phyloP scores from a whole-genome alignment of 2,113 vertebrate species.

The Halichoerus grypus region DNA sequence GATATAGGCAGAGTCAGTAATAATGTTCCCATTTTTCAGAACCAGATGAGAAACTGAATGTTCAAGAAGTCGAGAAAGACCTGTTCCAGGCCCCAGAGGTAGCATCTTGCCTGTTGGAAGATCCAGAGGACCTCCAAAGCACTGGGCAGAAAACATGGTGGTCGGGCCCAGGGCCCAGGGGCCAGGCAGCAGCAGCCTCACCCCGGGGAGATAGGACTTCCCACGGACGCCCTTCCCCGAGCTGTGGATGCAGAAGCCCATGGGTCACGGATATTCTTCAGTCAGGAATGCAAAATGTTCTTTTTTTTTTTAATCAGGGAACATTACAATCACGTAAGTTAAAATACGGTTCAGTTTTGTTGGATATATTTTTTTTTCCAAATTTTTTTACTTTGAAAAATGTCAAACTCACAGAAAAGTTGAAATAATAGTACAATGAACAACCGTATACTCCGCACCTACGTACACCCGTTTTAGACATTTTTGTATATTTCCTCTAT shows the following conservation, averaged over 20 bases:
- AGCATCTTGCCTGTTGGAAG: too few relatives aligned
- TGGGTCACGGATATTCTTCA: too few relatives aligned
- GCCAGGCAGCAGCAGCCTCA: not conserved
- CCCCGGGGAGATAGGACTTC: not conserved
- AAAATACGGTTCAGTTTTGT: not conserved
- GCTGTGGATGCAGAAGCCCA: fast-evolving
- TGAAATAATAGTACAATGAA: not conserved
- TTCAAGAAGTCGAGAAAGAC: not conserved
- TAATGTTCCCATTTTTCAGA: not conserved
- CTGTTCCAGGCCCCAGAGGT: not conserved
- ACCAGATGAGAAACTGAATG: not conserved
- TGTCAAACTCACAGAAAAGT: not conserved
- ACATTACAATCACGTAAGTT: not conserved
- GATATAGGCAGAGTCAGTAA: not conserved
- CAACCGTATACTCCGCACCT: not conserved
- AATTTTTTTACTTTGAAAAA: not conserved
- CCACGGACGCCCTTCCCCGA: fast-evolving
- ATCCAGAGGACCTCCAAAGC: too few relatives aligned
- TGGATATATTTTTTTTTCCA: not conserved
- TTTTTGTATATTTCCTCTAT: not conserved
- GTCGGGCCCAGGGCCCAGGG: not conserved
- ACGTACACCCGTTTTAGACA: not conserved
- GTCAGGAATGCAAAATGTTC: not conserved
- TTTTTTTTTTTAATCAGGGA: not conserved
- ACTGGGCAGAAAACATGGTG: not conserved